These are phyloP conservation scores for Stigmatopora nigra DNA, from an alignment of 2,113 vertebrate genomes.

Conservation along the genomic window DNA sequence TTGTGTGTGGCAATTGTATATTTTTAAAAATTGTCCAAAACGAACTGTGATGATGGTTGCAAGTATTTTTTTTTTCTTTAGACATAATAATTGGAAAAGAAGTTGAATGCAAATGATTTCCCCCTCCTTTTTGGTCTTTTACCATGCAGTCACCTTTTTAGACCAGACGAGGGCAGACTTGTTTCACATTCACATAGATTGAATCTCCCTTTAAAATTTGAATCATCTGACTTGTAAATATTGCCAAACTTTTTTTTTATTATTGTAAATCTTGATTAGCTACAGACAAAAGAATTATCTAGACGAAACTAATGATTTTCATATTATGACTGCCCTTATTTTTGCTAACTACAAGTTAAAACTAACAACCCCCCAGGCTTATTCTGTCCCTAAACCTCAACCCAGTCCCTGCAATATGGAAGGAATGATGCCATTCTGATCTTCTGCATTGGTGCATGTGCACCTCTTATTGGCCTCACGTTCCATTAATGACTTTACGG, in stretches of 20 bases:
- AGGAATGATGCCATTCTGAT: neutral
- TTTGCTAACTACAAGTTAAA: conserved; percentile 43
- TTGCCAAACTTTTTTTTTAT: conserved; percentile 24
- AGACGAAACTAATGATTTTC: neutral
- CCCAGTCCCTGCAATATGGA: conserved; percentile 61
- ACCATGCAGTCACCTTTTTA: conserved; percentile 16
- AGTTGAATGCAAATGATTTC: conserved; percentile 43
- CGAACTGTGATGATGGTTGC: conserved; percentile 70
- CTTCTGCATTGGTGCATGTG: neutral
- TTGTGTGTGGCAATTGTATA: conserved; percentile 56
- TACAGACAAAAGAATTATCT: neutral
- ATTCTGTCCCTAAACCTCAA: conserved; percentile 10
- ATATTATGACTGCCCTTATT: neutral
- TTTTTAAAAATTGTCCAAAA: conserved; percentile 32
- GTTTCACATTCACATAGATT: conserved; percentile 13
- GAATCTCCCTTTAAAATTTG: conserved; percentile 35
- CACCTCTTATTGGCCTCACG: conserved; percentile 18
- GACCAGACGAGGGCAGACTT: conserved; percentile 47
- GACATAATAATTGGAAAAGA: conserved; percentile 34
- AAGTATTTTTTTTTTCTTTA: conserved; percentile 36
- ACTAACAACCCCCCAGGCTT: conserved; percentile 22
- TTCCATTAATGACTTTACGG: conserved; percentile 33
- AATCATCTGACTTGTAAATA: conserved; percentile 53
- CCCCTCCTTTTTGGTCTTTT: conserved; percentile 8
- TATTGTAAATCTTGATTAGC: neutral